Conservation (phyloP, 2,888 invertebrate genomes). For the Phaedon cochleariae region DNA sequence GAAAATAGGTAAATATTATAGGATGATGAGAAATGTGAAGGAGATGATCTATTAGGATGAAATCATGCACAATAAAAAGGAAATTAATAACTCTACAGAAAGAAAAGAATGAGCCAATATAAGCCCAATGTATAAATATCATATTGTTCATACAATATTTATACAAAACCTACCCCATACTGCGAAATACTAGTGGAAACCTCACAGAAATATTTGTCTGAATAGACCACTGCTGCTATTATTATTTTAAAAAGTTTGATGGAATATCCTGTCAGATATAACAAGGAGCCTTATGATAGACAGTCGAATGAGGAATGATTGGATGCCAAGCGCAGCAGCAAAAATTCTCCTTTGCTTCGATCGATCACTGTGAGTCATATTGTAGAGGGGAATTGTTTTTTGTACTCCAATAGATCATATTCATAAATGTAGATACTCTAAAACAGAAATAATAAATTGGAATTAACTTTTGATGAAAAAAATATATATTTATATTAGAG, state of each 20-base stretch:
- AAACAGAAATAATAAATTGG: not conserved
- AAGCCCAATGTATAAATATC: constrained; percentile 14
- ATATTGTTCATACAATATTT: constrained; percentile 32
- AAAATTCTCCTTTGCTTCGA: constrained; percentile 50
- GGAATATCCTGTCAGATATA: constrained; percentile 42
- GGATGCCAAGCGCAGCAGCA: constrained; percentile 44
- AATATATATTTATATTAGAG: too few species aligned
- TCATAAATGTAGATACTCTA: not conserved
- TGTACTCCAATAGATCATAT: constrained; percentile 23
- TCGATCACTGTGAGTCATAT: constrained; percentile 44
- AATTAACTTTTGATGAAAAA: not conserved
- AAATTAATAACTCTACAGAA: constrained; percentile 21
- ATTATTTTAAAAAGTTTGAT: constrained; percentile 43
- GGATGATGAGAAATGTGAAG: constrained; percentile 20
- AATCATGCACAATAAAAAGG: constrained; percentile 35
- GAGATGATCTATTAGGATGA: constrained; percentile 24
- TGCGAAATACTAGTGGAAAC: constrained; percentile 12
- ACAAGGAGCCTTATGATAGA: constrained; percentile 49
- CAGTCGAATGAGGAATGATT: constrained; percentile 50
- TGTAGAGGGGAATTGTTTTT: constrained; percentile 43
- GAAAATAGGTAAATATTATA: constrained; percentile 31
- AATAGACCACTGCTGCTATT: constrained; percentile 25
- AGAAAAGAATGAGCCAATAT: constrained; percentile 22
- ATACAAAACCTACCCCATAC: constrained; percentile 49
- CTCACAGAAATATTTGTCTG: constrained; percentile 17